Evolutionary conservation across 2,888 invertebrate species (phyloP).

Genomic region (Tanytarsus gracilentus): DNA sequence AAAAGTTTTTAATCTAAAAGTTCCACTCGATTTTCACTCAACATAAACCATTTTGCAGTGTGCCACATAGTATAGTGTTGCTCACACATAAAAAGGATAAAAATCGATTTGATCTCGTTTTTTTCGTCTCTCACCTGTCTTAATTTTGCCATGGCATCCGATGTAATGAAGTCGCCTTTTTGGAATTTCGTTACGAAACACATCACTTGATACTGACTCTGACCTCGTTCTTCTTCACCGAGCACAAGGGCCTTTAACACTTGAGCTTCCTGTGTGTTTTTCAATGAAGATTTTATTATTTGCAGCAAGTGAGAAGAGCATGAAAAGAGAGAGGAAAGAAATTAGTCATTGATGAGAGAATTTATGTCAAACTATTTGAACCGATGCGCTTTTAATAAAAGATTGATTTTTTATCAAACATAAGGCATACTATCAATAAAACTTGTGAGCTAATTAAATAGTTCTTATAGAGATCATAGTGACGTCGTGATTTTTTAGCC

Average conservation of each 20-base stretch:
- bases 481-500: too few species aligned
- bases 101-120: conserved; percentile 16
- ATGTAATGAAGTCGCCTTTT: conserved; percentile 89
- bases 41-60: neutral
- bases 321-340: conserved; percentile 1
- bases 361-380: too few species aligned
- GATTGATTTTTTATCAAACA: too few species aligned
- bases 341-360: conserved; percentile 4
- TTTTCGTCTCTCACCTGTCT: conserved; percentile 57
- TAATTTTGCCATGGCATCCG: conserved; percentile 93
- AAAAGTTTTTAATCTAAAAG: too few species aligned
- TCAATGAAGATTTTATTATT: neutral
- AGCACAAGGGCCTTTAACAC: conserved; percentile 80
- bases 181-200: conserved; percentile 86
- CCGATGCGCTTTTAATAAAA: too few species aligned
- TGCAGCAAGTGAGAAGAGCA: neutral
- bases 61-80: neutral
- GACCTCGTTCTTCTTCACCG: conserved; percentile 87
- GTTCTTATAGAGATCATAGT: too few species aligned
- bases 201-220: conserved; percentile 78
- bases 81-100: neutral
- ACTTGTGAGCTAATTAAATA: too few species aligned
- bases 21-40: too few species aligned
- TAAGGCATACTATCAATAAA: too few species aligned
- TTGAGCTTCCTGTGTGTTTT: conserved; percentile 71